These are phyloP conservation scores for Planococcus citri DNA, from an alignment of 1,140 invertebrate species.

Conservation along the genomic window DNA sequence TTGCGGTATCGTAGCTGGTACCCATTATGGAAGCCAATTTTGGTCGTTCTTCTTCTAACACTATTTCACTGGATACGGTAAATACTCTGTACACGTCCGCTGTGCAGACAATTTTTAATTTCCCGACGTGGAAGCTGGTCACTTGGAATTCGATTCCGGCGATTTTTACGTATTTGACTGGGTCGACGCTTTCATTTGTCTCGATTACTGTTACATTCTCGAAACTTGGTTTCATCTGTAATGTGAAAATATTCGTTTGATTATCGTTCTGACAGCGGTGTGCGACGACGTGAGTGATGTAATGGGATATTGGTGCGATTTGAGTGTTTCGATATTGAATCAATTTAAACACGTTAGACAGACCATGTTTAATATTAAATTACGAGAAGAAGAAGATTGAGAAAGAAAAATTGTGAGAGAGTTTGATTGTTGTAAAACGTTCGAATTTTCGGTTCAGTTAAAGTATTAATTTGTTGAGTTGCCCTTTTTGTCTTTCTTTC, in stretches of 20 bases:
- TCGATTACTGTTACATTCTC: neutral
- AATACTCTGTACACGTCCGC: slow-evolving; percentile 44
- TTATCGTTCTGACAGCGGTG: no score
- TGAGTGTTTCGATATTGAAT: no score
- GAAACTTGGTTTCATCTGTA: slow-evolving; percentile 6
- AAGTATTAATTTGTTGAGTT: no score
- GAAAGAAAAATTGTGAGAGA: no score
- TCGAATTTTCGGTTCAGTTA: no score
- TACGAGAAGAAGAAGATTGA: no score
- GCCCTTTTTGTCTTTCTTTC: no score
- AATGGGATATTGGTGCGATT: no score
- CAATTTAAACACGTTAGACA: no score
- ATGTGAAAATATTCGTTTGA: neutral
- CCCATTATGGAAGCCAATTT: slow-evolving; percentile 51
- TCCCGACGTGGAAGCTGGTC: slow-evolving; percentile 29
- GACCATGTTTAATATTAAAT: no score
- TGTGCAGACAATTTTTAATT: slow-evolving; percentile 45
- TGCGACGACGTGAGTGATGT: no score
- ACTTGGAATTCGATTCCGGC: slow-evolving; percentile 28
- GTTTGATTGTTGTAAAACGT: no score
- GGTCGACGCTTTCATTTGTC: neutral
- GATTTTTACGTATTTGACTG: slow-evolving; percentile 22
- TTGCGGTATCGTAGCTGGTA: slow-evolving; percentile 43
- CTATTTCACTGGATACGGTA: slow-evolving; percentile 39
- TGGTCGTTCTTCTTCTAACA: slow-evolving; percentile 49